phyloP scores from a whole-genome alignment of 2,797 vertebrate genomes.

The Streptopelia turtur region DNA sequence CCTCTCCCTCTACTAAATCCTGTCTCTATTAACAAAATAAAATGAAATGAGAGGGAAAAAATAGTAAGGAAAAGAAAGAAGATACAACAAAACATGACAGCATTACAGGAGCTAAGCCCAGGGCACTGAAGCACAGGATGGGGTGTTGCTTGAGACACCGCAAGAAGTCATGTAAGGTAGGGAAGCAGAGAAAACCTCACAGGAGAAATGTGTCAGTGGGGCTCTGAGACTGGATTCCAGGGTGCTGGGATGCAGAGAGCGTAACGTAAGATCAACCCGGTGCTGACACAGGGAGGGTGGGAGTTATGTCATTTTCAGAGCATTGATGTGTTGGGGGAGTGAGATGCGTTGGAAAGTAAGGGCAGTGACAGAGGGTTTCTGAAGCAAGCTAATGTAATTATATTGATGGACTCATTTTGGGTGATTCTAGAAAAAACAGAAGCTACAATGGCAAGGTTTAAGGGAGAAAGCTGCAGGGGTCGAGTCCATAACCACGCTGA shows the following conservation, averaged over 20 bases:
- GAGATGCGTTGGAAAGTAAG: background rate
- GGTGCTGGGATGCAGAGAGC: background rate
- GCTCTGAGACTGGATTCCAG: background rate
- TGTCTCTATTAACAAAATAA: background rate
- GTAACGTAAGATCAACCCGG: background rate
- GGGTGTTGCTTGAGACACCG: background rate
- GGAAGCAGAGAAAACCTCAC: background rate
- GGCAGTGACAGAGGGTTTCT: background rate
- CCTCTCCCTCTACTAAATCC: background rate
- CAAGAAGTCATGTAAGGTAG: background rate
- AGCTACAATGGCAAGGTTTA: background rate
- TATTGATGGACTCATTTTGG: background rate
- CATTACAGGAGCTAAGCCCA: background rate
- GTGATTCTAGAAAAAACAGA: background rate
- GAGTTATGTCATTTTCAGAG: background rate
- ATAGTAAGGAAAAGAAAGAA: background rate
- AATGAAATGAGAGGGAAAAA: background rate
- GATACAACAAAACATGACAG: background rate
- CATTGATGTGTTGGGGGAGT: background rate
- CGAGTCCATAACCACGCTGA: background rate
- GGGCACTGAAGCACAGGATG: fast-evolving
- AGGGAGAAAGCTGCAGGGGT: background rate
- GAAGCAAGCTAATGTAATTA: background rate
- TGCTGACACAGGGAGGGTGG: background rate
- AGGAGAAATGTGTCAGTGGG: background rate